These are phyloP conservation scores for Hylaeus volcanicus DNA, from an alignment of 1,140 invertebrate species.

Conservation along the genomic window DNA sequence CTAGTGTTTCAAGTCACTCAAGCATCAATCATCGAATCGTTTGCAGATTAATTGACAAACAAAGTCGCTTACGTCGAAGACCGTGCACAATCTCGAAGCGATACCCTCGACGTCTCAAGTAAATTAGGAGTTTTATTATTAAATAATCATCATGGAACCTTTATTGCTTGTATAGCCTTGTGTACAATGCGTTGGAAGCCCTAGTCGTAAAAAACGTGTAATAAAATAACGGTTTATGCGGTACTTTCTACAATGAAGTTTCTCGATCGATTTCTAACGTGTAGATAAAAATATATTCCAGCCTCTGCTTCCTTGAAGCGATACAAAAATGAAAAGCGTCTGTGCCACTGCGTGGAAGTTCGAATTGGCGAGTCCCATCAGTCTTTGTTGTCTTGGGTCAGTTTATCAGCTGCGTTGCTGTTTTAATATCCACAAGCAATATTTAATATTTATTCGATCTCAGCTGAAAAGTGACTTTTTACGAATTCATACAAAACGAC, in stretches of 20 bases:
- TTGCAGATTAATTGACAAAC: neutral
- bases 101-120: neutral
- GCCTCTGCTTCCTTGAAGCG: neutral
- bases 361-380: neutral
- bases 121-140: neutral
- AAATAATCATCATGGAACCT: neutral
- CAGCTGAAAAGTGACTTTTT: neutral
- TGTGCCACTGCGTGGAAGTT: neutral
- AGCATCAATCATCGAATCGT: too few relatives aligned
- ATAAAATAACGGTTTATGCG: neutral
- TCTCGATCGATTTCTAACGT: neutral
- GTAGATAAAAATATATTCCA: neutral
- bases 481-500: neutral
- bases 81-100: neutral
- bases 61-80: neutral
- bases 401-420: neutral
- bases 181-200: constrained; percentile 26
- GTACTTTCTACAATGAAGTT: neutral
- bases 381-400: neutral
- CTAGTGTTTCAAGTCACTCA: too few relatives aligned
- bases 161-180: constrained; percentile 12
- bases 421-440: too few relatives aligned
- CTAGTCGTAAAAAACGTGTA: neutral
- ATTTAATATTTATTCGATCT: too few relatives aligned
- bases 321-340: neutral